Evolutionary conservation across 2,113 vertebrate species (phyloP), one percentile per base, ranked within the genome.

Genomic region (Caracal caracal): DNA sequence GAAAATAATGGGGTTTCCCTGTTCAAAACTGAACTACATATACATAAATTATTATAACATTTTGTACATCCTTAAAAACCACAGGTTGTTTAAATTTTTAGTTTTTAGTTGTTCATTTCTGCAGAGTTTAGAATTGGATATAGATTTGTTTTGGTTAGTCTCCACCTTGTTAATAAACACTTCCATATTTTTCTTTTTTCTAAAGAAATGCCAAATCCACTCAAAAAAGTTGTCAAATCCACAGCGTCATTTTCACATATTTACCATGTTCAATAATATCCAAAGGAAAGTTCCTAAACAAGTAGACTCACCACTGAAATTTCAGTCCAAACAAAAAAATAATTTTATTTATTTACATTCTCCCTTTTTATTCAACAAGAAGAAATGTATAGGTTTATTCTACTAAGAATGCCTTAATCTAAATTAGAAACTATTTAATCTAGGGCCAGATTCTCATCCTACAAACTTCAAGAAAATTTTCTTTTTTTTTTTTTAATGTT

Each of bases 331-430:
- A 73, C 19, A 96, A 89, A 83, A 85, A 85, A 51, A 20, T 76
- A 92, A 85, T 90, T 93, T 73, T 84, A 73, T 68, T 87, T 63
- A 65, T 85, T 75, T 88, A 82, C 80, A 90, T 79, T 90, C 40
- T 35, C 33, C 30, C 83, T 71, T 85, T 94, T 86, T 28, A 92
- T 76, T 84, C 51, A 94, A 87, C 5, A 43, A 75, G 43, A 95
- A 88, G 37, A 96, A 90, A 84, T 33, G 47, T 40, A 61, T 6
- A 65, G 6, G 16, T 68, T 75, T 43, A 73, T 73, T 66, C 35
- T 59, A 66, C 19, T 87, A 15, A 96, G 35, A 82, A 68, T 79
- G 24, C 5, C 35, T 88, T 65, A 13, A 59, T 71, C 53, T 95
- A 71, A 84, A 71, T 93, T 93, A 80, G 37, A 73, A 91, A 63